These are phyloP conservation scores for Tenthredo notha DNA, from an alignment of 2,888 invertebrate genomes.

Conservation along the genomic window DNA sequence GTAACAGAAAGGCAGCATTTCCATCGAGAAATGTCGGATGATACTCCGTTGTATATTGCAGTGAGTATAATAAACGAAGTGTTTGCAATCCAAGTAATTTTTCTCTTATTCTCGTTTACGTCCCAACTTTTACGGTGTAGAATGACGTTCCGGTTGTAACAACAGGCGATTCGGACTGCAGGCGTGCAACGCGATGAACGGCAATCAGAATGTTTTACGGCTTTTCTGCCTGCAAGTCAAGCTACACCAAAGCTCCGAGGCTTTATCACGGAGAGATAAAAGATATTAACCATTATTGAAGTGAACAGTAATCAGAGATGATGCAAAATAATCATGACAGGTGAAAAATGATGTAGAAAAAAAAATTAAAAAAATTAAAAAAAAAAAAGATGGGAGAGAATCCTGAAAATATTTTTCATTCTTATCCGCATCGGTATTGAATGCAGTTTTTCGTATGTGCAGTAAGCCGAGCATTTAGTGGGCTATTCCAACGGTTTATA, in stretches of 20 bases:
- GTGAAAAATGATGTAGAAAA: neutral
- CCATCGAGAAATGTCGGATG: neutral
- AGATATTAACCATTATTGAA: conserved; percentile 2
- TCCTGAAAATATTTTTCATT: neutral
- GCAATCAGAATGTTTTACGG: conserved; percentile 43
- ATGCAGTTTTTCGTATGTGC: neutral
- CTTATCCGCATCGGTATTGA: neutral
- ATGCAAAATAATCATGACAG: neutral
- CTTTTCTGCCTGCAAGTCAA: conserved; percentile 26
- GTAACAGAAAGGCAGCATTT: no score
- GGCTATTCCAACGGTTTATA: neutral
- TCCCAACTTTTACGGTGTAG: conserved; percentile 17
- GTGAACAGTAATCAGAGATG: neutral
- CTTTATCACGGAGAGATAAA: neutral
- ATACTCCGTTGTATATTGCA: neutral
- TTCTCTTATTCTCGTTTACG: conserved; percentile 30
- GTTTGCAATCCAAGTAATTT: conserved; percentile 36
- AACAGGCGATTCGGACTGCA: conserved; percentile 35
- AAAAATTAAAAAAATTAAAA: no score
- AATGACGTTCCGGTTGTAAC: conserved; percentile 43
- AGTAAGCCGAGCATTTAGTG: conserved; percentile 4
- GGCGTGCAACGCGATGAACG: conserved; percentile 39
- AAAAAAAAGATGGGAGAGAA: neutral
- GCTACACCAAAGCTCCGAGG: neutral
- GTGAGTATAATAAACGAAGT: conserved; percentile 34